Base-by-base conservation (phyloP, 2,113 vertebrate species). In the Macheiramphus alcinus region DNA sequence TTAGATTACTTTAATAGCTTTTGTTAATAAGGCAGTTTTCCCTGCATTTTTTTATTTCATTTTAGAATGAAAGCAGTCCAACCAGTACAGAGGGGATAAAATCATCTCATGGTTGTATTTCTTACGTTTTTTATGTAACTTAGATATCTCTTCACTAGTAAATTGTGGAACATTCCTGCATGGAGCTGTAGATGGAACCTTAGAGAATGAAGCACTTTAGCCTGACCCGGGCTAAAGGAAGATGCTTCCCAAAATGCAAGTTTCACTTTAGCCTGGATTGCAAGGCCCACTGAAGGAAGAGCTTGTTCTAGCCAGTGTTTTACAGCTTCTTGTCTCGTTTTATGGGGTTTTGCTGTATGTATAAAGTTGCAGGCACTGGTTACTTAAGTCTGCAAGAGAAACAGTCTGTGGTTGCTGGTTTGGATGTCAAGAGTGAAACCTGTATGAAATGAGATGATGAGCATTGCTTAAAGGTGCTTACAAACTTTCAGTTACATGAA, bases 1-100 rank as follows among this genome's bases (percentile, higher is more conserved):
- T 97, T 97, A 97, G 96, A 97, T 97, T 97, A 88, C 97, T 98
- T 97, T 97, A 98, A 98, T 98, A 95, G 97, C 95, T 97, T 98
- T 96, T 96, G 97, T 97, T 97, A 98, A 98, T 98, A 97, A 97
- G 97, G 97, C 94, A 96, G 89, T 96, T 96, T 93, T 95, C 88
- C 78, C 80, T 47, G 88, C 61, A 40, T 85, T 94, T 96, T 93
- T 97, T 95, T 96, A 91, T 96, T 96, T 96, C 94, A 89, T 93
- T 97, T 97, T 96, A 82, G 94, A 95, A 94, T 73, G 80, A 94
- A 95, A 93, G 83, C 75, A 96, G 89, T 85, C 96, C 92, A 93
- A 89, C 73, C 80, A 91, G 72, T 78, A 76, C 80, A 83, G 85
- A 81, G 86, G 65, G 83, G 80, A 90, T 85, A 93, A 89, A 93